These are phyloP conservation scores for Piprites chloris DNA, from an alignment of 2,113 vertebrate genomes.

Conservation along the genomic window DNA sequence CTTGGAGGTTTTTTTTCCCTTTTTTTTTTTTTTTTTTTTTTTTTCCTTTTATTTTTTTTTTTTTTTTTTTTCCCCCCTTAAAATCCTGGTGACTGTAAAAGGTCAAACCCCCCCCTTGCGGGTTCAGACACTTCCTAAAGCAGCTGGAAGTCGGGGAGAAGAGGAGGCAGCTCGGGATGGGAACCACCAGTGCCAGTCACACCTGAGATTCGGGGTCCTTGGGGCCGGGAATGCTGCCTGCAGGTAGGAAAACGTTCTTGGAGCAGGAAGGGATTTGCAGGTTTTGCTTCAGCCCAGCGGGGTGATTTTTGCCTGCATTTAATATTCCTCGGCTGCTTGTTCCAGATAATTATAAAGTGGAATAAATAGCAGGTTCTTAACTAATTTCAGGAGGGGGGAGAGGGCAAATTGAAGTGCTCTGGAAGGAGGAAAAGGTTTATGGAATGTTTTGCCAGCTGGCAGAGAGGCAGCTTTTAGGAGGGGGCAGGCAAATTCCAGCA, in stretches of 20 bases:
- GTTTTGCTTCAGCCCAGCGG: accelerated
- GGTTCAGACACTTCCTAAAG: background rate
- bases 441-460: background rate
- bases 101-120: background rate
- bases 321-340: background rate
- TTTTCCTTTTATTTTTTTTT: background rate
- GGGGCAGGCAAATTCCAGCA: background rate
- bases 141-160: background rate
- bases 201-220: background rate
- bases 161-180: background rate
- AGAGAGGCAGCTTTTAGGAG: background rate
- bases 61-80: no score
- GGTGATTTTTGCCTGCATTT: background rate
- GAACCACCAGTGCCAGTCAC: background rate
- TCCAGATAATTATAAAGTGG: background rate
- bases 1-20: background rate
- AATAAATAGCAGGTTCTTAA: background rate
- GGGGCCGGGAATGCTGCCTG: background rate
- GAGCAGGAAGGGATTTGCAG: background rate
- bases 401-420: background rate
- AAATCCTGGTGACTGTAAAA: background rate
- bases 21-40: background rate
- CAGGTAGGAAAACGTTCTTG: conserved; percentile 4
- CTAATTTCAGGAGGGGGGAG: background rate
- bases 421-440: background rate